These are phyloP conservation scores for Pachyseris speciosa DNA, from an alignment of 64 coral and sea anemone species.

Conservation along the genomic window DNA sequence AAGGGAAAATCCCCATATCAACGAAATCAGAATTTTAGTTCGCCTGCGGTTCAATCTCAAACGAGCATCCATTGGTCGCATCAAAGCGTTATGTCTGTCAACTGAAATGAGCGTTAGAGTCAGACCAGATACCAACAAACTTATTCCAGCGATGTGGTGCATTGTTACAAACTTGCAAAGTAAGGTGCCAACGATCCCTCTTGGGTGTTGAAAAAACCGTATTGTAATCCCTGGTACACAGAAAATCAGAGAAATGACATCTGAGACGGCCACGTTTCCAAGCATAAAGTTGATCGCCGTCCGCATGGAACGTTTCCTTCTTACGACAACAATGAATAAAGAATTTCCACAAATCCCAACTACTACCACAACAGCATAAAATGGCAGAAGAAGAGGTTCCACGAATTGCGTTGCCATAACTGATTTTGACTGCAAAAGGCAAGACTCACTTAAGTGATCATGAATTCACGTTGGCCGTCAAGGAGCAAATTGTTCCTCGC, in stretches of 20 bases:
- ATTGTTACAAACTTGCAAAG: slow-evolving; percentile 26
- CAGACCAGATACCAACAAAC: slow-evolving; percentile 4
- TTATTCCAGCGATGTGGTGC: slow-evolving; percentile 15
- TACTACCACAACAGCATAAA: slow-evolving; percentile 10
- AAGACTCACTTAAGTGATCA: too few relatives aligned
- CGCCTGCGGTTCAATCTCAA: not conserved
- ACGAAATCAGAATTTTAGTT: not conserved
- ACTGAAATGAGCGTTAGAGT: slow-evolving; percentile 30
- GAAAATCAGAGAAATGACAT: not conserved
- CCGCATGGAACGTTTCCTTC: slow-evolving; percentile 44
- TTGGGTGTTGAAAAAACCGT: slow-evolving; percentile 15
- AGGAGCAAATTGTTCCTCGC: too few relatives aligned
- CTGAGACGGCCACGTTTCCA: slow-evolving; percentile 33
- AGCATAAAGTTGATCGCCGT: slow-evolving; percentile 42
- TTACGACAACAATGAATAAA: slow-evolving; percentile 29
- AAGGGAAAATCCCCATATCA: slow-evolving; percentile 22
- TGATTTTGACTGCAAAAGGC: too few relatives aligned
- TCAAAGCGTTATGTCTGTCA: slow-evolving; percentile 39
- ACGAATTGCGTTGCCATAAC: not conserved
- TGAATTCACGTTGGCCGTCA: too few relatives aligned
- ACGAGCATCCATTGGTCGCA: slow-evolving; percentile 9
- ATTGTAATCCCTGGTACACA: not conserved
- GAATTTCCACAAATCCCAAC: slow-evolving; percentile 32
- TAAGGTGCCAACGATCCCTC: not conserved
- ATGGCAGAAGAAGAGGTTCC: not conserved